A percentile compares a stretch with the other conserved stretches of the same genome.
These are phyloP conservation scores for Micronycteris hirsuta DNA, from an alignment of 2,113 vertebrate genomes.

Conservation along the genomic window DNA sequence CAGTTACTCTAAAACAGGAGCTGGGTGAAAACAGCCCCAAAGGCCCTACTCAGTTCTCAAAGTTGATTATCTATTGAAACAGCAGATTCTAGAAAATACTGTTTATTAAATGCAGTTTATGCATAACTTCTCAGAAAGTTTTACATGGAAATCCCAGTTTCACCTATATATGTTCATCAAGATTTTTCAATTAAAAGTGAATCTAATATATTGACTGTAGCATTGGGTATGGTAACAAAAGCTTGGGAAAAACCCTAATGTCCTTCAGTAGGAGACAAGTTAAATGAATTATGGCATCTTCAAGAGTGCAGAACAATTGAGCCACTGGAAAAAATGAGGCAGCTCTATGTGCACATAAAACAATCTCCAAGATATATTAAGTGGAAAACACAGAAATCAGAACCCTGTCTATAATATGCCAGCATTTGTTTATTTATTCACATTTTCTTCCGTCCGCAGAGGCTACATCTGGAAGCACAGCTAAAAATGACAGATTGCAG, in stretches of 20 bases:
- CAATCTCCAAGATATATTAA: not conserved
- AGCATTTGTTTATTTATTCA: not conserved
- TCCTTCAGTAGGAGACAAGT: not conserved
- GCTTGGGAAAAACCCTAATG: not conserved
- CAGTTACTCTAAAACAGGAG: not conserved
- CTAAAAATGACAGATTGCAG: not conserved
- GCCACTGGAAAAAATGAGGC: not conserved
- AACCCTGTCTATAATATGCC: not conserved
- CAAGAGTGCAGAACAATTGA: not conserved
- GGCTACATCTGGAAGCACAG: not conserved
- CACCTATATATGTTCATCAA: not conserved
- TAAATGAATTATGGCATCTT: not conserved
- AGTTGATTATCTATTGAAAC: not conserved
- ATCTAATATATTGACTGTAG: not conserved
- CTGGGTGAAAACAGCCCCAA: not conserved
- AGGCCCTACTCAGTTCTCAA: not conserved
- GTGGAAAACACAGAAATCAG: not conserved
- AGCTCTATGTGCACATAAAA: not conserved
- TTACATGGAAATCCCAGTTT: not conserved
- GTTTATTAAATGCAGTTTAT: not conserved
- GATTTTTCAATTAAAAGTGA: slow-evolving; percentile 8
- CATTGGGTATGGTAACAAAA: not conserved
- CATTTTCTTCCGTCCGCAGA: not conserved
- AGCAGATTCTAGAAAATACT: not conserved
- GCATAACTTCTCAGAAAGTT: not conserved